Conservation (phyloP, 1,140 invertebrate species). For the Lepidurus couesii region DNA sequence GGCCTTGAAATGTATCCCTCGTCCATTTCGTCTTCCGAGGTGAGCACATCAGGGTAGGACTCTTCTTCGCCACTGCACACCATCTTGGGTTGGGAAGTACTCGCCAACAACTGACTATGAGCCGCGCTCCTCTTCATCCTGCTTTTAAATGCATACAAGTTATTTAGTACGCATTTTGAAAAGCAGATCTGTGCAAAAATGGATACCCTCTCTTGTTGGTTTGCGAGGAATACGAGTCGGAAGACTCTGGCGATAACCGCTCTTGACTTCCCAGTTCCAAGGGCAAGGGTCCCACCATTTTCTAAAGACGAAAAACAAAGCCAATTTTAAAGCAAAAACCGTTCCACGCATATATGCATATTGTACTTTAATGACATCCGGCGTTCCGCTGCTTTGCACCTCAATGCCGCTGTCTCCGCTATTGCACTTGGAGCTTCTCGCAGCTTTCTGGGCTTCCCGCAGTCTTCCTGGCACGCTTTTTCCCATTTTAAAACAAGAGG, state of each 20-base stretch:
- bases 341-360: neutral
- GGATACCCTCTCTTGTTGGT: slow-evolving; percentile 26
- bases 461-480: neutral
- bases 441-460: slow-evolving; percentile 55
- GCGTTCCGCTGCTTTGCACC: slow-evolving; percentile 52
- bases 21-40: neutral
- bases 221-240: slow-evolving; percentile 23
- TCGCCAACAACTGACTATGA: neutral
- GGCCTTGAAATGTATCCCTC: slow-evolving; percentile 30
- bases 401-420: slow-evolving; percentile 69
- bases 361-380: slow-evolving; percentile 11
- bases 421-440: slow-evolving; percentile 64
- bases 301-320: neutral
- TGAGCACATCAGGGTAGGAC: neutral
- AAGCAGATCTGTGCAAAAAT: too few species aligned
- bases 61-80: neutral
- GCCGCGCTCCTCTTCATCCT: slow-evolving; percentile 4
- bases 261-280: neutral
- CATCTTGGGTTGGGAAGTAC: neutral
- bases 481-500: neutral
- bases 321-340: neutral
- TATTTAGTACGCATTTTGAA: too few species aligned
- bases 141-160: neutral
- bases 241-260: neutral
- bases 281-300: neutral